phyloP scores from a whole-genome alignment of 2,888 invertebrate species.

The Synergus japonicus region DNA sequence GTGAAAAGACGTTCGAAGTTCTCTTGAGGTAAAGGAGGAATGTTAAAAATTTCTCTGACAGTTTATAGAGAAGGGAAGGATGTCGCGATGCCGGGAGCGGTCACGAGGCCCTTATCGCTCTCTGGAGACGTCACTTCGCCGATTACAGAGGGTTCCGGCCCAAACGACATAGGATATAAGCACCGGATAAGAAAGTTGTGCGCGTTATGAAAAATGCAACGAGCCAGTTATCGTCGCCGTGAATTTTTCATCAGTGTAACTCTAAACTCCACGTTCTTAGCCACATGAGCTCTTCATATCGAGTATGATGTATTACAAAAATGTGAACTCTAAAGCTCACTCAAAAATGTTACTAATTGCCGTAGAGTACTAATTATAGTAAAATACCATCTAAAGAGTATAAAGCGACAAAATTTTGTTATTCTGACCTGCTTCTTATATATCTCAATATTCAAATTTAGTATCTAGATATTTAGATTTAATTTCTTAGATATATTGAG shows the following conservation, averaged over 20 bases:
- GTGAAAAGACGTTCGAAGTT: conserved; percentile 26
- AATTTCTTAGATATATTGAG: too few species aligned
- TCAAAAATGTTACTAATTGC: too few species aligned
- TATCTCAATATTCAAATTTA: too few species aligned
- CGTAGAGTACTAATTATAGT: background rate
- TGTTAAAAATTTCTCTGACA: conserved; percentile 31
- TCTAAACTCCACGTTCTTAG: conserved; percentile 54
- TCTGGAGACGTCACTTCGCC: conserved; percentile 54
- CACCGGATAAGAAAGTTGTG: conserved; percentile 72
- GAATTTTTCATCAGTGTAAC: conserved; percentile 74
- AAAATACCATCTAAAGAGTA: too few species aligned
- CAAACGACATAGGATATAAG: conserved; percentile 71
- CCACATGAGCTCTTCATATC: conserved; percentile 38
- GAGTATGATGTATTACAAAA: background rate
- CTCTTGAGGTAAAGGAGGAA: conserved; percentile 12
- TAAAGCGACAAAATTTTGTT: too few species aligned
- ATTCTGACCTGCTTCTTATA: too few species aligned
- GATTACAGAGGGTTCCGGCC: conserved; percentile 59
- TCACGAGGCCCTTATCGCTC: conserved; percentile 58
- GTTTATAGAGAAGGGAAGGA: conserved; percentile 31
- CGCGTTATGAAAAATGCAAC: conserved; percentile 75
- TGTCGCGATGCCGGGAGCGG: conserved; percentile 54
- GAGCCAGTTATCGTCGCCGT: conserved; percentile 74
- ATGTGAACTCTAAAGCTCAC: too few species aligned
- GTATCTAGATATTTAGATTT: too few species aligned